Conservation (phyloP, 1,140 invertebrate genomes). For the Pseudomyrmex gracilis region DNA sequence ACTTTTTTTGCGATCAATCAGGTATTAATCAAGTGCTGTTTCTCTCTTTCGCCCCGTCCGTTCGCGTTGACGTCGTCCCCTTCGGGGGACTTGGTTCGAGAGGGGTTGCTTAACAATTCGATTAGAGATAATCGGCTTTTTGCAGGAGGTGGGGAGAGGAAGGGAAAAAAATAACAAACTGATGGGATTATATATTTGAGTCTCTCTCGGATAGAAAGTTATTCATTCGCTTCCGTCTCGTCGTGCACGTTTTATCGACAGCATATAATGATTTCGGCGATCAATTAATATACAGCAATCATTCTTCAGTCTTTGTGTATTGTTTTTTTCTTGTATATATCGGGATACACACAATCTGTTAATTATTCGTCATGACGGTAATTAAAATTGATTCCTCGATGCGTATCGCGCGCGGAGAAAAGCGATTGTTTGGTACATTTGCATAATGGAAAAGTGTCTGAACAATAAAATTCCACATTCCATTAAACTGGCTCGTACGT, state of each 20-base stretch:
- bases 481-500: conserved; percentile 30
- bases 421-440: conserved; percentile 52
- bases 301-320: conserved; percentile 36
- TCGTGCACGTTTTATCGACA: conserved; percentile 5
- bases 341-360: conserved; percentile 32
- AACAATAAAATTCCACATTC: conserved; percentile 61
- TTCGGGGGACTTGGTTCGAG: background rate
- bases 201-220: background rate
- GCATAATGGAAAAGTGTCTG: conserved; percentile 58
- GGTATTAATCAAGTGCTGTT: conserved; percentile 45
- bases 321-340: conserved; percentile 45
- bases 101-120: conserved; percentile 77
- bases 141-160: background rate
- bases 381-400: conserved; percentile 57
- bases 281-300: conserved; percentile 48
- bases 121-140: conserved; percentile 69
- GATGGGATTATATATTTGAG: conserved; percentile 41
- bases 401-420: conserved; percentile 49
- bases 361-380: conserved; percentile 48
- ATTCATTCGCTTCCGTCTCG: too few relatives aligned
- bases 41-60: conserved; percentile 6
- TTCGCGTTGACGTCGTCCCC: conserved; percentile 4
- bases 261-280: conserved; percentile 35
- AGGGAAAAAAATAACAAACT: conserved; percentile 5
- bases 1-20: background rate